Evolutionary conservation across 1,140 invertebrate species (phyloP).

Genomic region (Panonychus citri): DNA sequence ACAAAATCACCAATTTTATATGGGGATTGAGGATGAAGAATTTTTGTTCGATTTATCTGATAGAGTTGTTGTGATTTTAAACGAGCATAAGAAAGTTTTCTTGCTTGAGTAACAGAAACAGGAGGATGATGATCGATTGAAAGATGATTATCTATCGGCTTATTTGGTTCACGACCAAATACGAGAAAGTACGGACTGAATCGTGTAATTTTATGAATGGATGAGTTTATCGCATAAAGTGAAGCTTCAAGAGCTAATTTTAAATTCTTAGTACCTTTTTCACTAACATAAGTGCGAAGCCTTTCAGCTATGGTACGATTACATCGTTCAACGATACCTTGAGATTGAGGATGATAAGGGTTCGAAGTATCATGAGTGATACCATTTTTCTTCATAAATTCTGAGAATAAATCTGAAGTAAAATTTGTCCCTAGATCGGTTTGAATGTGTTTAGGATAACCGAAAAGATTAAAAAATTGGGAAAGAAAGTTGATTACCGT

Average conservation of each 20-base stretch:
- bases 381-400: conserved; percentile 6
- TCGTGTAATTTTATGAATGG: neutral
- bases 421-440: conserved; percentile 14
- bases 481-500: no score
- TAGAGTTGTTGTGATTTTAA: no score
- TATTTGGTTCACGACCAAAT: neutral
- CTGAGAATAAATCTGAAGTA: conserved; percentile 12
- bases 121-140: neutral
- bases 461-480: no score
- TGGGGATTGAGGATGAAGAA: no score
- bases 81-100: no score
- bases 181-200: neutral
- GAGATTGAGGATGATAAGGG: conserved; percentile 16
- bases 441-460: neutral
- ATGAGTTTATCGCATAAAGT: neutral
- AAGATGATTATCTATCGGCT: neutral
- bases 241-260: neutral
- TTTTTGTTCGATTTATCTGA: no score
- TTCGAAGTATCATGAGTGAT: conserved; percentile 14
- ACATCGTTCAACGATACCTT: conserved; percentile 18
- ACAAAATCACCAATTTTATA: no score
- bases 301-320: conserved; percentile 13
- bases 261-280: neutral
- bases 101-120: no score
- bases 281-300: neutral